Base-by-base conservation (phyloP, 2,888 invertebrate genomes). In the Cybosia mesomella region DNA sequence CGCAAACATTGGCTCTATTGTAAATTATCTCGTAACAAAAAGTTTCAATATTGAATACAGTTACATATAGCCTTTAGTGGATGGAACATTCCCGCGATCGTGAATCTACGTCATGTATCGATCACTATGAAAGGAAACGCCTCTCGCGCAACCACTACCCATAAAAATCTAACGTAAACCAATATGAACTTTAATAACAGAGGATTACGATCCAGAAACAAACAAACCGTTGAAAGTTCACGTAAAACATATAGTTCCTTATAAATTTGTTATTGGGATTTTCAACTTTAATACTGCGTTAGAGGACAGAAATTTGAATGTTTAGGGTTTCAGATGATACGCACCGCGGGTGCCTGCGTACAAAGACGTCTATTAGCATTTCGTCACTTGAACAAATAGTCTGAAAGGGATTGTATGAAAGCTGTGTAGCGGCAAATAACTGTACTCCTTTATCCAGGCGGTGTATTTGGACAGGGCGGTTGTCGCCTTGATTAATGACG, bases 401-500 rank as follows among this genome's bases (percentile, higher is more conserved):
- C 88, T 89, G 89, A 90, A 91, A 91, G 86, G 86, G 85, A 83
- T 91, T 92, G 88, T 91, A 84, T 83, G 79, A 79, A 85, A 85
- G 86, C 83, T 87, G 84, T 85, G 85, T 85, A 84, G 84, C 82
- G 80, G 83, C 82, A 81, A 81, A 79, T 91, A 92, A 91, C 91
- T 90, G 91, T 89, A 87, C 76, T 85, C 81, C 83, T 88, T 90
- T 89, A 85, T 85, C 78, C 84, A 79, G 83, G 84, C 85, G 84
- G 84, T 83, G 76, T 91, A 85, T 92, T 92, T 91, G 80, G 85
- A 90, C 89, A 89, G 83, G 80, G 86, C 85, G 83, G 87, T 87
- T 91, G 87, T 91, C 89, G 89, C 87, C 86, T 89, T 88, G 87
- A 89, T 91, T 90, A 90, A 91, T 90, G 87, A 89, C 79, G 76